phyloP scores from a whole-genome alignment of 2,797 vertebrate species.

The Phrynocephalus guinanensis region DNA sequence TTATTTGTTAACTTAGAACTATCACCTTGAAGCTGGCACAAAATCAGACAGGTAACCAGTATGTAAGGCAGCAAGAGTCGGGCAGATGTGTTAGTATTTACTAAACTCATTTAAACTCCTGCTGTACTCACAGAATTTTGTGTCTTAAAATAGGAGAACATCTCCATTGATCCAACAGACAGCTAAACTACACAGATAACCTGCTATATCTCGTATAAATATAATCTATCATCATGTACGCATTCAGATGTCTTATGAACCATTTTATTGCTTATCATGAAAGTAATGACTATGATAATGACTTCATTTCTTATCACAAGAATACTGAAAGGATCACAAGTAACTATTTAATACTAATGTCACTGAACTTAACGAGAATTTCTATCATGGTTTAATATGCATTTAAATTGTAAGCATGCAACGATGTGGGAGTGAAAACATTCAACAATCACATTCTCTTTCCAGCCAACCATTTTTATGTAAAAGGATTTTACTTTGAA shows the following conservation, averaged over 20 bases:
- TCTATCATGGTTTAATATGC: slow-evolving; percentile 6
- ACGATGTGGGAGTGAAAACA: neutral
- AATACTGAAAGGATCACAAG: neutral
- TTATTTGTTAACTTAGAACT: no score
- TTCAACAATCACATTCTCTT: neutral
- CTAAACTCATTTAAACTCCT: neutral
- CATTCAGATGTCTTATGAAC: neutral
- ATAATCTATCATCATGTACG: neutral
- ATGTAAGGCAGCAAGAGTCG: no score
- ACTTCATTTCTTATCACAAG: neutral
- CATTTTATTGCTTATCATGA: neutral
- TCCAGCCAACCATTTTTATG: neutral
- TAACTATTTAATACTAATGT: neutral
- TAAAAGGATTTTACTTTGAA: neutral
- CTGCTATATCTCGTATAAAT: neutral
- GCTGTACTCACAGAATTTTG: neutral
- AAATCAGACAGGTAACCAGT: no score
- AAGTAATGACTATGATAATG: neutral
- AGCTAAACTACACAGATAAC: neutral
- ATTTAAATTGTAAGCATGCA: neutral
- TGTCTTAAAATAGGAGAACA: neutral
- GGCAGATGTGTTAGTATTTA: no score
- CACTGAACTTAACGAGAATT: neutral
- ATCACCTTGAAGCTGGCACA: no score
- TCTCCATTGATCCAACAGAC: neutral